A percentile compares a stretch with the other conserved stretches of the same genome.
These are phyloP conservation scores for Oscheius sp. DNA, from an alignment of 2,888 invertebrate species.

Conservation along the genomic window DNA sequence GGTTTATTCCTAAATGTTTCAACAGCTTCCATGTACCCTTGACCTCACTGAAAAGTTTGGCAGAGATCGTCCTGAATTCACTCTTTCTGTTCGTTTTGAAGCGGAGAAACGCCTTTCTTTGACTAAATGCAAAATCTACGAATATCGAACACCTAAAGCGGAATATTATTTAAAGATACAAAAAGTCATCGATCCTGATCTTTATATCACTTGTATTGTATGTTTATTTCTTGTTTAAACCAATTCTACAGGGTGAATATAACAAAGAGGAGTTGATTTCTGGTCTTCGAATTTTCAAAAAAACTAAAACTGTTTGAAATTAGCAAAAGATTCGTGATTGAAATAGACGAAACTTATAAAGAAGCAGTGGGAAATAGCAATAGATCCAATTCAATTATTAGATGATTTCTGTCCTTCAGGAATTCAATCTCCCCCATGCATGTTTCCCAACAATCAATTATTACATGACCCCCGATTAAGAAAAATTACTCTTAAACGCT, in stretches of 20 bases:
- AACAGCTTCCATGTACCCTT: not conserved
- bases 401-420: not conserved
- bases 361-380: no score
- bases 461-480: constrained; percentile 9
- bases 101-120: not conserved
- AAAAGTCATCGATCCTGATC: not conserved
- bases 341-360: no score
- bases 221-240: no score
- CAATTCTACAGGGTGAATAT: no score
- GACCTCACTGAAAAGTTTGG: not conserved
- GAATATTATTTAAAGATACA: not conserved
- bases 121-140: not conserved
- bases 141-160: not conserved
- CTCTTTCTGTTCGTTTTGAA: constrained; percentile 1
- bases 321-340: no score
- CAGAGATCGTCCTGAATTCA: not conserved
- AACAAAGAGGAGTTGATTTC: no score
- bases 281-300: no score
- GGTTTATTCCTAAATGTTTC: no score
- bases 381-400: no score
- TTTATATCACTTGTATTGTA: not conserved
- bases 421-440: not conserved
- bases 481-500: not conserved
- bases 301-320: no score
- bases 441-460: not conserved